These are phyloP conservation scores for Lineus longissimus DNA, from an alignment of 1,140 invertebrate species.

Conservation along the genomic window DNA sequence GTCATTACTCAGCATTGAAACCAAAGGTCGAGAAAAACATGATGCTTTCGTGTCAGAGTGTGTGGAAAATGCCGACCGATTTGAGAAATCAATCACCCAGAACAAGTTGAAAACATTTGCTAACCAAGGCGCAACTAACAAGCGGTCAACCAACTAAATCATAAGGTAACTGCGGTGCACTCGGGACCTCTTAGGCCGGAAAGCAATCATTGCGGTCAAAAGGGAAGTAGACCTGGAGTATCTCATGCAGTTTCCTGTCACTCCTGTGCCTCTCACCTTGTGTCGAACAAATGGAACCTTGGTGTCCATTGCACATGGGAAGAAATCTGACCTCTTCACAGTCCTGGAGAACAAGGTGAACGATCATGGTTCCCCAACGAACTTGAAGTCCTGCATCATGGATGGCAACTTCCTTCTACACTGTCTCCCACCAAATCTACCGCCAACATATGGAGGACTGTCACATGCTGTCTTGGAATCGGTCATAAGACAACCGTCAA, in stretches of 20 bases:
- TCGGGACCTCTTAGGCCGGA: not conserved
- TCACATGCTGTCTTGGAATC: not conserved
- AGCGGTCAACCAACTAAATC: not conserved
- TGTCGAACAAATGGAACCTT: not conserved
- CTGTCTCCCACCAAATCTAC: slow-evolving; percentile 4
- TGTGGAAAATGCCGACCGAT: not conserved
- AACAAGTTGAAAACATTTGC: not conserved
- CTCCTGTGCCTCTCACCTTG: not conserved
- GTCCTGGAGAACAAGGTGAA: not conserved
- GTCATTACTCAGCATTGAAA: not conserved
- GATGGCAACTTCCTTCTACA: slow-evolving; percentile 5
- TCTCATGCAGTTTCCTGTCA: not conserved
- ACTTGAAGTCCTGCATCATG: not conserved
- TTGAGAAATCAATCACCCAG: not conserved
- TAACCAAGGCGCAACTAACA: not conserved
- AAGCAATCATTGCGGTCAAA: not conserved
- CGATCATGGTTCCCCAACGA: not conserved
- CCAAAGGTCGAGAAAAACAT: not conserved
- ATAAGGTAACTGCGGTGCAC: not conserved
- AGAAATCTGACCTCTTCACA: not conserved
- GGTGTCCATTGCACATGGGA: not conserved
- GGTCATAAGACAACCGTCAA: not conserved
- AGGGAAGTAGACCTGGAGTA: slow-evolving; percentile 1
- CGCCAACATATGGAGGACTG: not conserved
- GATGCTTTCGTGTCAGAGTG: not conserved